A percentile compares a stretch with the other conserved stretches of the same genome.
Conservation (phyloP, 2,888 invertebrate species). For the Ophraella communa region DNA sequence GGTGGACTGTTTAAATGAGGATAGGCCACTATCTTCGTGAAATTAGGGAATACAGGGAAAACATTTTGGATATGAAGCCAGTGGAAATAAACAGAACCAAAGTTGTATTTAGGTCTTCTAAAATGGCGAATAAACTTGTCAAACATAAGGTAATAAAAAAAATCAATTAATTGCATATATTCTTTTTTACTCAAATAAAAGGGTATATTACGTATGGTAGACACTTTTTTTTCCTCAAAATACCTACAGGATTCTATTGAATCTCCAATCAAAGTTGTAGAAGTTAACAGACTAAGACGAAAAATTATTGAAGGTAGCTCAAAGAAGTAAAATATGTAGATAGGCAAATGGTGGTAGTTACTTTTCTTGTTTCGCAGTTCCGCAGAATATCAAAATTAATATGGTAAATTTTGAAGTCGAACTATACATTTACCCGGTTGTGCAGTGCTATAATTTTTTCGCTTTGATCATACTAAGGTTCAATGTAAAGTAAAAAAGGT, state of each 20-base stretch:
- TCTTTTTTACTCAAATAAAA: conserved; percentile 10
- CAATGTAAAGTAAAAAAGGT: conserved; percentile 11
- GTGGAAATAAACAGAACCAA: neutral
- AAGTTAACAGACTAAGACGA: conserved; percentile 8
- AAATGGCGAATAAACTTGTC: conserved; percentile 1
- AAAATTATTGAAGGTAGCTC: neutral
- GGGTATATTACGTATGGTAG: conserved; percentile 1
- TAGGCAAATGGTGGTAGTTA: neutral
- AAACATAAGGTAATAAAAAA: neutral
- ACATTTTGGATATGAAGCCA: neutral
- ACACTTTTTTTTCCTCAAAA: neutral
- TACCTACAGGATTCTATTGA: neutral
- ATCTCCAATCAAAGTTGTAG: neutral
- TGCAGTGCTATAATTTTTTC: conserved; percentile 10
- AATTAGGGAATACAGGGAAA: neutral
- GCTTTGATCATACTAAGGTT: neutral
- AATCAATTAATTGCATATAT: conserved; percentile 10
- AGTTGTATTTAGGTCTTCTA: conserved; percentile 1
- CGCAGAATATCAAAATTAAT: conserved; percentile 7
- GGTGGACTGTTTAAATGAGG: neutral
- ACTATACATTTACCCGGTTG: conserved; percentile 3
- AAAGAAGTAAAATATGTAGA: neutral
- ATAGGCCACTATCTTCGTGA: neutral
- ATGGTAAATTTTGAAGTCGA: conserved; percentile 4
- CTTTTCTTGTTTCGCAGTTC: conserved; percentile 1